These are phyloP conservation scores for Neoniphon sammara DNA, from an alignment of 2,797 vertebrate species.

Conservation along the genomic window DNA sequence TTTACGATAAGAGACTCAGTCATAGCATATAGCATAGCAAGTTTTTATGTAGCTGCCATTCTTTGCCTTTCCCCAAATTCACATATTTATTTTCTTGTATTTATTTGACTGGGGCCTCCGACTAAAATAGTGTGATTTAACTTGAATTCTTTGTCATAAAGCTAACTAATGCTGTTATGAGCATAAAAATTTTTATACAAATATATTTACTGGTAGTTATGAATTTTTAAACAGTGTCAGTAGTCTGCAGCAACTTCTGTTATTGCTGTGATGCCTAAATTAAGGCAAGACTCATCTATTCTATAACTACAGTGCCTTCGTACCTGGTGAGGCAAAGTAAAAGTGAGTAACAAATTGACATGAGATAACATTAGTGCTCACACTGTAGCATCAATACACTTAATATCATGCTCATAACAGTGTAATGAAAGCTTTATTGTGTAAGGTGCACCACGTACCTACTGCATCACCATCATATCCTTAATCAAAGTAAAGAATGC, in stretches of 20 bases:
- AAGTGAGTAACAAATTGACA: slow-evolving; percentile 58
- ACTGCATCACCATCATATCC: slow-evolving; percentile 47
- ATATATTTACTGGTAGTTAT: slow-evolving; percentile 61
- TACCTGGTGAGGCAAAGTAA: slow-evolving; percentile 67
- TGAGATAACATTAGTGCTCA: slow-evolving; percentile 57
- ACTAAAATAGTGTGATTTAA: slow-evolving; percentile 62
- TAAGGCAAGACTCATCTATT: slow-evolving; percentile 58
- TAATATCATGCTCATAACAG: slow-evolving; percentile 74
- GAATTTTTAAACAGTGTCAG: slow-evolving; percentile 63
- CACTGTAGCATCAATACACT: slow-evolving; percentile 74
- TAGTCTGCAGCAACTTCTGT: slow-evolving; percentile 55
- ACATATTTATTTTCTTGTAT: slow-evolving; percentile 74
- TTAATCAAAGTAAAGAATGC: slow-evolving; percentile 35
- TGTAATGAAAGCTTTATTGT: slow-evolving; percentile 70
- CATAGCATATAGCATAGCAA: slow-evolving; percentile 76
- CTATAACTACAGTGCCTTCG: slow-evolving; percentile 74
- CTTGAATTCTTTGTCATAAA: slow-evolving; percentile 71
- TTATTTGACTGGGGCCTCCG: slow-evolving; percentile 75
- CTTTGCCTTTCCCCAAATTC: slow-evolving; percentile 87
- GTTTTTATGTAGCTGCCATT: slow-evolving; percentile 89
- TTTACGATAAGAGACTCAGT: slow-evolving; percentile 88
- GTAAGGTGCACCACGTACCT: slow-evolving; percentile 49
- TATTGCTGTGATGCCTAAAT: slow-evolving; percentile 62
- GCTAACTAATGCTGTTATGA: slow-evolving; percentile 75
- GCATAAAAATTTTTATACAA: slow-evolving; percentile 72